Base-by-base conservation (phyloP, 2,113 vertebrate genomes). In the Mesitornis unicolor region DNA sequence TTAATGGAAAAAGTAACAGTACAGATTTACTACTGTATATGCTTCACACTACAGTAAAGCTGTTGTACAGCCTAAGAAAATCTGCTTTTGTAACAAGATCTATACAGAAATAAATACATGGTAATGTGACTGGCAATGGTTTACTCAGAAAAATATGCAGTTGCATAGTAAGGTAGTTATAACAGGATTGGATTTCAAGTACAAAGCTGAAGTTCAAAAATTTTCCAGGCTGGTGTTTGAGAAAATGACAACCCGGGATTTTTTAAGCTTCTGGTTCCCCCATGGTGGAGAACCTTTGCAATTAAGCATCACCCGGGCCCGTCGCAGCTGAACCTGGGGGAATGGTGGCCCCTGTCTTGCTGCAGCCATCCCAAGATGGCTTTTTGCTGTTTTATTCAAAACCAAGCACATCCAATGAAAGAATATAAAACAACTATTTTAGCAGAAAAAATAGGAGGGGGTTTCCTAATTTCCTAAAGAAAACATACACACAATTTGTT, bases 41-140 rank as follows among this genome's bases (percentile, higher is more conserved):
- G 68, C 43, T 67, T 84, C 84, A 10, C 22, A 13, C 25, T 17
- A 7, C 4, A 48, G 92, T 56, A 90, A 92, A 92, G 73, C 84
- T 82, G 77, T 42, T 75, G 69, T 29, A 79, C 20, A 91, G 82
- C 74, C 94, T 31, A 63, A 45, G 88, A 94, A 93, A 95, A 92
- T 86, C 82, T 89, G 90, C 38, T 63, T 84, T 91, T 83, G 88
- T 88, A 93, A 94, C 82, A 45, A 85, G 81, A 87, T 76, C 90
- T 71, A 6, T 31, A 22, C 8, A 77, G 82, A 85, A 85, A 74
- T 53, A 48, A 84, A 16, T 38, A 47, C n/a, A 8, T 2, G 36
- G 53, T 29, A 26, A 84, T 8, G 73, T 40, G 73, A 47, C 78
- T 54, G 84, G 82, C 76, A 87, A 45, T 16, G 53, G 57, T 94